Percentiles rank a stretch among this genome's conserved stretches.
These are phyloP conservation scores for Ageneiosus marmoratus DNA, from an alignment of 2,113 vertebrate species.

Conservation along the genomic window DNA sequence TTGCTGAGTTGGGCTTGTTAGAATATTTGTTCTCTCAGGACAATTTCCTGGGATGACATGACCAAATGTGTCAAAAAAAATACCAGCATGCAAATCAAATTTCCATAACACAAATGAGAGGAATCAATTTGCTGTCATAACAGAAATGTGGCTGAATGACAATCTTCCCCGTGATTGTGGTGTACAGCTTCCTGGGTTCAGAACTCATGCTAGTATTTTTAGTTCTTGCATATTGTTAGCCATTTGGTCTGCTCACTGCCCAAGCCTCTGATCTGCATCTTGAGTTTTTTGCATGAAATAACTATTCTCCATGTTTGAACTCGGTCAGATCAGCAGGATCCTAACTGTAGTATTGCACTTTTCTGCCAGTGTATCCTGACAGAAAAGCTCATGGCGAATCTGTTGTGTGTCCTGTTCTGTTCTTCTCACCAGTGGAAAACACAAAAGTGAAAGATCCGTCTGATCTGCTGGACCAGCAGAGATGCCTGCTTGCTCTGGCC, in stretches of 20 bases:
- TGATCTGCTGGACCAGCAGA: conserved; percentile 87
- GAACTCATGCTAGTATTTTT: conserved; percentile 63
- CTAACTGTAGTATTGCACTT: conserved; percentile 56
- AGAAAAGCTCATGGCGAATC: conserved; percentile 46
- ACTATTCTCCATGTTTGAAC: conserved; percentile 37
- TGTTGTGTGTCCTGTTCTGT: conserved; percentile 52
- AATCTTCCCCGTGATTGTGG: background rate
- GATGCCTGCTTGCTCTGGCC: conserved; percentile 89
- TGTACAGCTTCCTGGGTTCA: background rate
- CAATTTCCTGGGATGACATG: conserved; percentile 54
- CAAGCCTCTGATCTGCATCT: conserved; percentile 66
- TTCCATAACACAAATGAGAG: background rate
- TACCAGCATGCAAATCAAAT: conserved; percentile 55
- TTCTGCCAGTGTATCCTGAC: conserved; percentile 57
- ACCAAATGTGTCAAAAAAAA: conserved; percentile 58
- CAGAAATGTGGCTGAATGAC: background rate
- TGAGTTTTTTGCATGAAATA: conserved; percentile 36
- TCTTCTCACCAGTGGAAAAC: conserved; percentile 61
- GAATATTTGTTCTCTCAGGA: conserved; percentile 49
- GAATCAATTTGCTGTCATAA: background rate
- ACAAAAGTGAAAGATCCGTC: conserved; percentile 77
- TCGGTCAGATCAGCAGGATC: conserved; percentile 67
- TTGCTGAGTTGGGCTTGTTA: conserved; percentile 44
- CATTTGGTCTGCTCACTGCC: conserved; percentile 56
- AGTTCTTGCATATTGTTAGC: conserved; percentile 46